Base-by-base conservation (phyloP, 2,888 invertebrate genomes). In the Alsophila aescularia region DNA sequence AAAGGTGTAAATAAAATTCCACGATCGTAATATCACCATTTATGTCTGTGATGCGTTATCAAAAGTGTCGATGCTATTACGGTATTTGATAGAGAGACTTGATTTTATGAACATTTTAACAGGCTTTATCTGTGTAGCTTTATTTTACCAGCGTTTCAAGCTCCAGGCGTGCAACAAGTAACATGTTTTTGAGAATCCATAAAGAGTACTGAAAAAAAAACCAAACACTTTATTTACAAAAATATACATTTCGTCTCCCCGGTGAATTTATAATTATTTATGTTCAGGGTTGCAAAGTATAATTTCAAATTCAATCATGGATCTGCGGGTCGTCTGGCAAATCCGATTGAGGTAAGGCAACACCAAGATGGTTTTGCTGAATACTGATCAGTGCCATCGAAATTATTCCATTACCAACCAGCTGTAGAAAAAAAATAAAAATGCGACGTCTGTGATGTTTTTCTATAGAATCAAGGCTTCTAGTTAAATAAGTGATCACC, bases 401-500 rank as follows among this genome's bases (percentile, higher is more conserved):
- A 85, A 87, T 87, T 86, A 87, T 88, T 88, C 85, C 84, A 85
- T 85, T 84, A 82, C 79, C 24, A 67, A 61, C 76, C 77, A 75
- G 75, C 78, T 77, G 77, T 77, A 74, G 70, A 70, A 72, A 79
- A 83, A 79, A 80, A 82, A 83, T 85, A 85, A 80, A 85, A 87
- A 87, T 89, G 89, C 87, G 88, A 85, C 82, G 83, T 80, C 80
- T 82, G 79, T 77, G 75, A 66, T 81, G 83, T 79, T 79, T 81
- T 89, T 88, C 85, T 83, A 80, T 83, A 72, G 81, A 89, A 91
- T 90, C 90, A 89, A 85, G 79, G 79, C 79, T 78, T 75, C 71
- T 80, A 86, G 89, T 86, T 89, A 90, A 90, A 90, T 90, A 90
- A 90, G 86, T 87, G 87, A 90, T 90, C 87, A 88, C 86, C 83